These are phyloP conservation scores for Antedon mediterranea DNA, from an alignment of 53 echinoderm and acorn worm species.

Conservation along the genomic window DNA sequence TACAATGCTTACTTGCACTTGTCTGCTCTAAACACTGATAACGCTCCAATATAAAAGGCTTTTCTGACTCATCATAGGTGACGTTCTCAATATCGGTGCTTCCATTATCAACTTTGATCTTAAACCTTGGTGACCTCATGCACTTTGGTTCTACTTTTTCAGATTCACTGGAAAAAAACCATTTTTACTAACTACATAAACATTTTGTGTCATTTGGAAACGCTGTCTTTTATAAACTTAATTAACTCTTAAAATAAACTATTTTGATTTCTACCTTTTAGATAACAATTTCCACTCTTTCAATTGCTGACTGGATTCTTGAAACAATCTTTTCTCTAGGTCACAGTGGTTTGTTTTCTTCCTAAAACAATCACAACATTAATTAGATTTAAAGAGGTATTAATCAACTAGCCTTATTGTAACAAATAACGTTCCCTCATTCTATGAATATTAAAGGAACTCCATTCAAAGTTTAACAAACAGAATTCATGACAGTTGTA, in stretches of 20 bases:
- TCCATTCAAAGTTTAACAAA: too few species aligned
- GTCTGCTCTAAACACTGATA: neutral
- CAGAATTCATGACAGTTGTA: too few species aligned
- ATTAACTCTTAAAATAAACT: too few species aligned
- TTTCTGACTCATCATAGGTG: neutral
- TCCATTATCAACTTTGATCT: neutral
- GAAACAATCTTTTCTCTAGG: neutral
- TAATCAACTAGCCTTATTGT: too few species aligned
- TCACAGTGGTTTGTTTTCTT: neutral
- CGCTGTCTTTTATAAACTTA: too few species aligned
- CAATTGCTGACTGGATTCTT: neutral
- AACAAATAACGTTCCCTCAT: too few species aligned
- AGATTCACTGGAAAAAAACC: neutral
- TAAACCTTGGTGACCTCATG: neutral
- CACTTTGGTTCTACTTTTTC: neutral
- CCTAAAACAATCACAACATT: neutral
- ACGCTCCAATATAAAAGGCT: neutral
- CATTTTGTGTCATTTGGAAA: too few species aligned
- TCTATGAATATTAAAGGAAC: too few species aligned
- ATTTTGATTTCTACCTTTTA: neutral
- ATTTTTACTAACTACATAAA: too few species aligned
- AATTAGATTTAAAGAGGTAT: neutral
- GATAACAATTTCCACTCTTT: neutral
- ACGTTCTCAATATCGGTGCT: neutral
- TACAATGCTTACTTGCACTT: neutral